Percentiles rank a stretch among this genome's conserved stretches.
Conservation (phyloP, 2,888 invertebrate species). For the Drosophila longiperda region DNA sequence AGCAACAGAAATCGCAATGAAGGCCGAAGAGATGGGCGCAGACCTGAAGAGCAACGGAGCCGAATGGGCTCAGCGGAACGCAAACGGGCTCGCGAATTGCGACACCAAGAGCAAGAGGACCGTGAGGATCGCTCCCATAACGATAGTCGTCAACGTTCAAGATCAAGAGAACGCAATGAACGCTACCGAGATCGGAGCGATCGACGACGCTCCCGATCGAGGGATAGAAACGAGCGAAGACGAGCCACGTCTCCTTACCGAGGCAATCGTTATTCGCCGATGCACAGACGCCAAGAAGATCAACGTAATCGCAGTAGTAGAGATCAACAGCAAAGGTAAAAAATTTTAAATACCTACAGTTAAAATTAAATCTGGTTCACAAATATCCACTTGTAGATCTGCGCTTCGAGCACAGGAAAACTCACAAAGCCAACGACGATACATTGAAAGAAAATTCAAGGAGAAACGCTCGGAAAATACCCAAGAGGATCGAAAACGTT, state of each 20-base stretch:
- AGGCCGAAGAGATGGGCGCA: slow-evolving; percentile 11
- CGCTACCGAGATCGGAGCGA: slow-evolving; percentile 10
- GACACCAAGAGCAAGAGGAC: slow-evolving; percentile 68
- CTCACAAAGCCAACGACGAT: slow-evolving; percentile 1
- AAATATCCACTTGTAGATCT: slow-evolving; percentile 5
- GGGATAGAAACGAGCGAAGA: slow-evolving; percentile 17
- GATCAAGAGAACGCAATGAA: slow-evolving; percentile 43
- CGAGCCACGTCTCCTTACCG: slow-evolving; percentile 26
- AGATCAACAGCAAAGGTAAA: slow-evolving; percentile 50
- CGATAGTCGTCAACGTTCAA: slow-evolving; percentile 25
- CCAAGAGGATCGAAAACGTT: slow-evolving; percentile 25
- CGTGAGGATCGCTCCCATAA: slow-evolving; percentile 26
- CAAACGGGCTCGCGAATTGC: slow-evolving; percentile 63
- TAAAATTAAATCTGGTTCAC: neutral
- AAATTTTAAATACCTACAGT: neutral
- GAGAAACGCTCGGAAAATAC: neutral
- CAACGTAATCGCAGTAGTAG: slow-evolving; percentile 21
- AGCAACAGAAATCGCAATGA: neutral
- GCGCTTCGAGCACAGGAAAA: neutral
- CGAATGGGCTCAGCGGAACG: slow-evolving; percentile 62
- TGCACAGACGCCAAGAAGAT: slow-evolving; percentile 22
- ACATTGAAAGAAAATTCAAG: slow-evolving; percentile 6
- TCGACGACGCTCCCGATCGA: slow-evolving; percentile 21
- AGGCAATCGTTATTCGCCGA: slow-evolving; percentile 31
- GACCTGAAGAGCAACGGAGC: slow-evolving; percentile 17